Evolutionary conservation across 2,888 invertebrate genomes (phyloP), one percentile per base, ranked within the genome.

Genomic region (Drosophila parthenogenetica): DNA sequence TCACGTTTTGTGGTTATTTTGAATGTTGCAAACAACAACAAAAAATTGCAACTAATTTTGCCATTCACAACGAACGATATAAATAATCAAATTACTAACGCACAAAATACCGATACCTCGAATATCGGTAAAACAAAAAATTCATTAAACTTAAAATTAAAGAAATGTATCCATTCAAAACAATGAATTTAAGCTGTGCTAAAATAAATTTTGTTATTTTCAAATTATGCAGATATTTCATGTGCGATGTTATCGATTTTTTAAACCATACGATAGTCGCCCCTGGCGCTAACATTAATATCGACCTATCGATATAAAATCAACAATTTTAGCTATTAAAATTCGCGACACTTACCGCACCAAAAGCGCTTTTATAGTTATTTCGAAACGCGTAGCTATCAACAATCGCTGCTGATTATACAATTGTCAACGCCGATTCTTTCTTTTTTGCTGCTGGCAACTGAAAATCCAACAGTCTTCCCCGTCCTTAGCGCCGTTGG

Each of bases 1-100:
- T 74, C 72, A 66, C 66, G 77, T 54, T 71, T 25, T 51, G 5
- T 35, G 32, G 8, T 37, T 45, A 58, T 49, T 45, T 68, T 58
- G 13, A 49, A 51, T 7, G 25, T 25, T 60, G 8, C 16, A 45
- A 64, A 48, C 32, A 62, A 57, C 40, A 67, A 65, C 42, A 67
- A 42, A 14, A 50, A 14, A 55, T 42, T 73, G 54, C 60, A 69
- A 17, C 7, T 54, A 40, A 14, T 39, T 57, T 63, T 73, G 43
- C 43, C 60, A 68, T 77, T 73, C 77, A 63, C 67, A 67, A 7
- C 8, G 11, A 48, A 11, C 51, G 70, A 2, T 8, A 13, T 10
- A 10, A n/a, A 5, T 8, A 2, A 3, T 2, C 8, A 17, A 8
- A 17, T n/a, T n/a, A 0, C 2, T 32, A 74, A 55, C 59, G 75